Percentiles rank a stretch among this genome's conserved stretches.
Conservation (phyloP, 2,797 vertebrate genomes). For the Sebastes vulpes region DNA sequence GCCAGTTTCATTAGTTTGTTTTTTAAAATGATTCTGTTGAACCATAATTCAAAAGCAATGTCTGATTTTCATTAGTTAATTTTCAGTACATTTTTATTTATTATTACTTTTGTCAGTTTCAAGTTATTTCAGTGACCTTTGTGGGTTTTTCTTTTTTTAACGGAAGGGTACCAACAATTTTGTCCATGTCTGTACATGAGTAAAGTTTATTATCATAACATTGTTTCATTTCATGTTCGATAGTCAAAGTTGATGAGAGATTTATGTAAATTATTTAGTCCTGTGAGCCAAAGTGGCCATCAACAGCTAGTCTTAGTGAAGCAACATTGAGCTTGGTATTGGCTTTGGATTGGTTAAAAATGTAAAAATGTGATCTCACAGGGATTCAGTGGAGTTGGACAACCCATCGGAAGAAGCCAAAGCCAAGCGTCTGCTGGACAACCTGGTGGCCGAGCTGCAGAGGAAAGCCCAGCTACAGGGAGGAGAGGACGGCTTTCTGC, state of each 20-base stretch:
- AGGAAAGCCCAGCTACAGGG: slow-evolving; percentile 94
- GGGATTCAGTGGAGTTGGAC: slow-evolving; percentile 95
- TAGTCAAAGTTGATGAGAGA: neutral
- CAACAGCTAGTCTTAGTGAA: neutral
- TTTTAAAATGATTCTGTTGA: too few species aligned
- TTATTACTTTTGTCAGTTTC: too few species aligned
- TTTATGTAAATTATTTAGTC: neutral
- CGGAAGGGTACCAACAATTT: too few species aligned
- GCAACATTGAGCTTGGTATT: neutral
- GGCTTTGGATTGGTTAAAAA: neutral
- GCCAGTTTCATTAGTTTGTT: too few species aligned
- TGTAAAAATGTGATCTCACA: slow-evolving; percentile 43
- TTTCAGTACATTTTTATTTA: too few species aligned
- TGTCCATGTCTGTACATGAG: too few species aligned
- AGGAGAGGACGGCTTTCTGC: slow-evolving; percentile 93
- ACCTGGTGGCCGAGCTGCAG: slow-evolving; percentile 89
- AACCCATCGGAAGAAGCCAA: slow-evolving; percentile 94
- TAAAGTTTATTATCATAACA: too few species aligned
- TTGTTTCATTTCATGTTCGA: neutral
- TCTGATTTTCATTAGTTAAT: too few species aligned
- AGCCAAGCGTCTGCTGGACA: slow-evolving; percentile 93
- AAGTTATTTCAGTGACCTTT: too few species aligned
- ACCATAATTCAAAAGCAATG: too few species aligned
- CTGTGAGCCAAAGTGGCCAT: neutral
- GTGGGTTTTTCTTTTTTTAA: too few species aligned